These are phyloP conservation scores for Neosilurus mollespiculum DNA, from an alignment of 2,797 vertebrate species.

Conservation along the genomic window DNA sequence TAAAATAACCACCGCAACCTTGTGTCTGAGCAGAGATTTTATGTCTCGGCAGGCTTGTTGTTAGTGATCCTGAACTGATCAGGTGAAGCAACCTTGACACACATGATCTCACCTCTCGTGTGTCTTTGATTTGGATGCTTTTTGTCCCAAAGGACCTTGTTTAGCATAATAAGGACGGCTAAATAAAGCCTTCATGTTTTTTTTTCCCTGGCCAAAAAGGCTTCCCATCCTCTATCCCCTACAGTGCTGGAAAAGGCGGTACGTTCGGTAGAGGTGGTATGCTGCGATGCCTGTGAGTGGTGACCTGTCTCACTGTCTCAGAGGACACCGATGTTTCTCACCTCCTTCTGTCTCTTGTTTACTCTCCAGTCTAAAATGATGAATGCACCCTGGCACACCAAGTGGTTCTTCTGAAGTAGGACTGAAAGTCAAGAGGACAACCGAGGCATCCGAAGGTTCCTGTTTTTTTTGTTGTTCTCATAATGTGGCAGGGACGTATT, in stretches of 20 bases:
- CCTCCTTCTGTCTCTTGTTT: conserved; percentile 65
- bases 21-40: conserved; percentile 49
- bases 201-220: conserved; percentile 16
- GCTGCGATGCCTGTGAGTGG: conserved; percentile 65
- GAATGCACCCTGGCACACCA: conserved; percentile 76
- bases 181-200: conserved; percentile 11
- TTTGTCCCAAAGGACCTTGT: not conserved
- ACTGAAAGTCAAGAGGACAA: conserved; percentile 78
- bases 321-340: conserved; percentile 60
- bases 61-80: conserved; percentile 47
- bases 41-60: conserved; percentile 20
- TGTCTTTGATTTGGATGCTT: conserved; percentile 6
- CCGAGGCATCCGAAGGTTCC: conserved; percentile 72
- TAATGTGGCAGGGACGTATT: not conserved
- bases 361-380: conserved; percentile 67
- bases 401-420: conserved; percentile 72
- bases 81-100: conserved; percentile 57
- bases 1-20: conserved; percentile 65
- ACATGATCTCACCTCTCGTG: conserved; percentile 21
- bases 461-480: conserved; percentile 51
- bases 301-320: conserved; percentile 71
- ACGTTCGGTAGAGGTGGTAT: conserved; percentile 36
- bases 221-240: conserved; percentile 16
- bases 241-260: not conserved
- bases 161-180: conserved; percentile 26